These are phyloP conservation scores for Dastarcus helophoroides DNA, from an alignment of 2,888 invertebrate species.

Conservation along the genomic window DNA sequence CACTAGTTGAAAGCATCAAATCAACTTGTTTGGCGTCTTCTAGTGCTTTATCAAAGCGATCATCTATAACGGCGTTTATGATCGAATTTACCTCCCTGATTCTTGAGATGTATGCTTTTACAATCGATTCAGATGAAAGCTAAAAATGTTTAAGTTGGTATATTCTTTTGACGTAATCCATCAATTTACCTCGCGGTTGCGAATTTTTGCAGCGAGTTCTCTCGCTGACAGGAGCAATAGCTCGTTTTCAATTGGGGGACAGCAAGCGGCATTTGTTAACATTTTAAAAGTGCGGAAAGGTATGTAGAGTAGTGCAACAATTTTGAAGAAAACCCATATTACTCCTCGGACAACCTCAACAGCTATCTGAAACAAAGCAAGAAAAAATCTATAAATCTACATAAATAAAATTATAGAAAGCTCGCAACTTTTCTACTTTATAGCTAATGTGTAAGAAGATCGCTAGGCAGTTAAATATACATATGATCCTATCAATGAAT, in stretches of 20 bases:
- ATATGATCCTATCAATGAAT: too few relatives aligned
- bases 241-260: conserved; percentile 55
- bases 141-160: conserved; percentile 4
- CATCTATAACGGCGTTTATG: conserved; percentile 70
- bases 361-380: conserved; percentile 5
- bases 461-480: too few relatives aligned
- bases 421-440: too few relatives aligned
- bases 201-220: conserved; percentile 57
- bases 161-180: conserved; percentile 5
- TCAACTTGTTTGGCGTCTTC: conserved; percentile 65
- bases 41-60: conserved; percentile 63
- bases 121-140: conserved; percentile 33
- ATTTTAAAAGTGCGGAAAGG: conserved; percentile 18
- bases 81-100: conserved; percentile 68
- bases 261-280: conserved; percentile 45
- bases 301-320: conserved; percentile 17
- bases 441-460: too few relatives aligned
- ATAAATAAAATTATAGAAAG: too few relatives aligned
- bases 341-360: conserved; percentile 5
- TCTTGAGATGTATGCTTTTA: conserved; percentile 61
- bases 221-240: conserved; percentile 59
- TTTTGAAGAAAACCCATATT: conserved; percentile 16
- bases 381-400: too few relatives aligned
- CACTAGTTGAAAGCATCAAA: conserved; percentile 44
- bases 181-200: conserved; percentile 49